Base-by-base conservation (phyloP, 2,113 vertebrate genomes). In the Hemicordylus capensis region DNA sequence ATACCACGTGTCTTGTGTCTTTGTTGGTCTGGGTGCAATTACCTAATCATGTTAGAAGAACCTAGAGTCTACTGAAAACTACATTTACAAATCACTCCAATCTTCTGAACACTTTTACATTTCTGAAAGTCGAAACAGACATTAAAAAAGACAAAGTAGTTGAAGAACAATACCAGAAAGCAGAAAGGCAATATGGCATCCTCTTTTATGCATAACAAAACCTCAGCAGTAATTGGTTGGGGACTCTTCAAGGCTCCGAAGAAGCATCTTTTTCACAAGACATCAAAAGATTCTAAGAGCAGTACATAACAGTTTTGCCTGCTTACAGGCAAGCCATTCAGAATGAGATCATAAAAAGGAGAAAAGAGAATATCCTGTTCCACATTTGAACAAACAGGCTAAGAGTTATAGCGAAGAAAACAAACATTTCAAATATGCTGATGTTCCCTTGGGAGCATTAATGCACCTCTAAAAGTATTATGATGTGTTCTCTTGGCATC, bases 221-320 rank as follows among this genome's bases (percentile, higher is more conserved):
- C n/a, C 28, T 86, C 75, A 67, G 76, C 46, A 61, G 64, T 70
- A 82, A 77, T 77, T 83, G 69, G 63, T 56, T 83, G 64, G 67
- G 70, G 54, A 67, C 78, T 86, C 44, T 51, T 80, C 51, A 79
- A 75, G 58, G n/a, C 69, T 42, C 37, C 15, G 74, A 75, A 81
- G 14, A 70, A 81, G 58, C 56, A 76, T 67, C 42, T 59, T 81
- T 81, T 80, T 46, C 46, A 24, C 24, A 51, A 72, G 28, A 82
- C 56, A 78, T 78, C 84, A 85, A 76, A 63, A 73, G n/a, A 73
- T 39, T 39, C 56, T 72, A 72, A 85, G 46, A 63, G n/a, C 12
- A 34, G 42, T 26, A 39, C 31, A 34, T 51, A 81, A 84, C 31
- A 81, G 42, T 72, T 82, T 61, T 58, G 75, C 17, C 54, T 6